Percentiles rank a stretch among this genome's conserved stretches.
These are phyloP conservation scores for Corythoichthys intestinalis DNA, from an alignment of 2,113 vertebrate species.

Conservation along the genomic window DNA sequence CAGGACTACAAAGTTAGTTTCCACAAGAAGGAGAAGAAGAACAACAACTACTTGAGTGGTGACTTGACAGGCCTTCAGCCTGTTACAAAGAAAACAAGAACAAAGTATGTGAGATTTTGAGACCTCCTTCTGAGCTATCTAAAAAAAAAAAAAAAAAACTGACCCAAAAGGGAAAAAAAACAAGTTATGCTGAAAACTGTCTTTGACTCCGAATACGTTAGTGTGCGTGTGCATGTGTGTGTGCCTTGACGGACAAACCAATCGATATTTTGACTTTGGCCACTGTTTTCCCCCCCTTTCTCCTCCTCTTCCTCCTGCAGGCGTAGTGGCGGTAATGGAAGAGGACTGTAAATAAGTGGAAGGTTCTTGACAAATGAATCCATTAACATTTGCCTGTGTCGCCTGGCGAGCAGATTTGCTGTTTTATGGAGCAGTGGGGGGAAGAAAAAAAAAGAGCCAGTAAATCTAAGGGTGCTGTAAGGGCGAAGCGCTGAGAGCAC, in stretches of 20 bases:
- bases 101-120: too few species aligned
- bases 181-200: slow-evolving; percentile 27
- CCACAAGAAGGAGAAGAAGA: too few species aligned
- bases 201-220: slow-evolving; percentile 35
- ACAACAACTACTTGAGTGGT: too few species aligned
- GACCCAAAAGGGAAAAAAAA: not conserved
- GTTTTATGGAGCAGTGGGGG: slow-evolving; percentile 73
- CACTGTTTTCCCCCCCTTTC: slow-evolving; percentile 35
- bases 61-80: too few species aligned
- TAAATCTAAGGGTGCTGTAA: slow-evolving; percentile 74
- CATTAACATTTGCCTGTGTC: slow-evolving; percentile 81
- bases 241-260: slow-evolving; percentile 58
- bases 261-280: slow-evolving; percentile 75
- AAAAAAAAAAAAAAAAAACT: not conserved
- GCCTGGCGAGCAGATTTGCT: slow-evolving; percentile 74
- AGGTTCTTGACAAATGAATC: slow-evolving; percentile 79
- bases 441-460: slow-evolving; percentile 66
- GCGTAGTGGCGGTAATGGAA: slow-evolving; percentile 66
- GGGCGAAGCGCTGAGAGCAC: slow-evolving; percentile 62
- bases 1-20: too few species aligned
- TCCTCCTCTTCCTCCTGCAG: slow-evolving; percentile 17
- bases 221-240: slow-evolving; percentile 40
- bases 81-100: too few species aligned
- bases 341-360: slow-evolving; percentile 77
- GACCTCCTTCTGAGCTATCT: not conserved